These are phyloP conservation scores for Neria commutata DNA, from an alignment of 2,888 invertebrate species.

Conservation along the genomic window DNA sequence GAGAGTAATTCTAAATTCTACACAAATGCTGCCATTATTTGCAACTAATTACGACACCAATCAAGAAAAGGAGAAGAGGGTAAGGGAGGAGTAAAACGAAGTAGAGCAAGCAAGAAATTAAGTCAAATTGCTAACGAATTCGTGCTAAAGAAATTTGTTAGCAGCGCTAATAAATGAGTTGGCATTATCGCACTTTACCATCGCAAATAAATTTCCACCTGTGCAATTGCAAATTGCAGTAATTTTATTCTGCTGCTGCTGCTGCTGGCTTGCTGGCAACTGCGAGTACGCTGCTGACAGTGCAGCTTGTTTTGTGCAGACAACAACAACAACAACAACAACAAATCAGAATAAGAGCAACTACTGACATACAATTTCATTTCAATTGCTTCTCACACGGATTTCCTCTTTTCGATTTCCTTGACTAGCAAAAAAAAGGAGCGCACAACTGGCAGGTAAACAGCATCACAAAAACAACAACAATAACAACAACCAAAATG, in stretches of 20 bases:
- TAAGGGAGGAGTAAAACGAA: no score
- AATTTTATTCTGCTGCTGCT: slow-evolving; percentile 33
- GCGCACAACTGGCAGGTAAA: not conserved
- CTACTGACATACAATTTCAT: not conserved
- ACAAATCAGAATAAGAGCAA: not conserved
- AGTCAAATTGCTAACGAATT: slow-evolving; percentile 34
- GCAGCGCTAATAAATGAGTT: slow-evolving; percentile 40
- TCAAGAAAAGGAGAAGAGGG: no score
- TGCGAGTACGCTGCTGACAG: not conserved
- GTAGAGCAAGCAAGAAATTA: no score
- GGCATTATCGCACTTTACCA: slow-evolving; percentile 49
- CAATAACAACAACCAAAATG: not conserved
- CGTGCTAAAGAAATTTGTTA: slow-evolving; percentile 4
- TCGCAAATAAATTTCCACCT: slow-evolving; percentile 56
- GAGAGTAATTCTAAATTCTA: no score
- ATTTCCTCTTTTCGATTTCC: not conserved
- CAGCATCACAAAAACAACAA: not conserved
- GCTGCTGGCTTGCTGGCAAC: no score
- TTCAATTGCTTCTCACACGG: not conserved
- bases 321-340: not conserved
- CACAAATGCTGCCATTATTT: no score
- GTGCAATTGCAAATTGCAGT: slow-evolving; percentile 53
- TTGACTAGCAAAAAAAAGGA: not conserved
- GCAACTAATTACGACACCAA: no score
- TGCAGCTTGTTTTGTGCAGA: not conserved